Evolutionary conservation across 1,140 invertebrate species (phyloP).

Genomic region (Prorops nasuta): DNA sequence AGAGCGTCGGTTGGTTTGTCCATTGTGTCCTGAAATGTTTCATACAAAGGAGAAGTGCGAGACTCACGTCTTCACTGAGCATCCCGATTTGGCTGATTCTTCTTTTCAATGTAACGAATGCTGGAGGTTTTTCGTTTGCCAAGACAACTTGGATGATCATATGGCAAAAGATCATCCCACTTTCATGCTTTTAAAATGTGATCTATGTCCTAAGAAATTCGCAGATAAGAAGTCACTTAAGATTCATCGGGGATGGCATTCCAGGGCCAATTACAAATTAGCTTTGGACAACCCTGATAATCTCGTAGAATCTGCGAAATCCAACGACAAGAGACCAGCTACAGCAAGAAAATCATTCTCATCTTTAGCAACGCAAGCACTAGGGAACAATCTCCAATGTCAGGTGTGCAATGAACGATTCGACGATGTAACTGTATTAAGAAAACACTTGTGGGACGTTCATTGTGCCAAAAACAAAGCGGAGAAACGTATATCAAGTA

Average conservation of each 20-base stretch:
- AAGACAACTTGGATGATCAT: conserved; percentile 37
- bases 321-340: conserved; percentile 39
- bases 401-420: conserved; percentile 51
- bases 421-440: conserved; percentile 37
- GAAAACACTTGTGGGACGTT: conserved; percentile 50
- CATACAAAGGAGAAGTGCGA: conserved; percentile 30
- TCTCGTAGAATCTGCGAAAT: no score
- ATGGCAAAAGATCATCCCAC: conserved; percentile 35
- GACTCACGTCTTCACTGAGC: conserved; percentile 20
- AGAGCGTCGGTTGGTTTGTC: conserved; percentile 52
- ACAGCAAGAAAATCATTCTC: conserved; percentile 48
- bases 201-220: conserved; percentile 63
- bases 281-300: no score
- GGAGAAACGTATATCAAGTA: conserved; percentile 38
- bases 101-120: conserved; percentile 34
- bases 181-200: conserved; percentile 51
- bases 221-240: conserved; percentile 54
- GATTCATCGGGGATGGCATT: conserved; percentile 64
- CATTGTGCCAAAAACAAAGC: conserved; percentile 46
- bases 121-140: conserved; percentile 41
- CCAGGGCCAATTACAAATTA: conserved; percentile 52
- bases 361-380: conserved; percentile 19
- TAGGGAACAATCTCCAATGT: conserved; percentile 35
- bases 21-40: conserved; percentile 43
- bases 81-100: conserved; percentile 18